Evolutionary conservation across 2,888 invertebrate species (phyloP).

Genomic region (Heliconius hortense): DNA sequence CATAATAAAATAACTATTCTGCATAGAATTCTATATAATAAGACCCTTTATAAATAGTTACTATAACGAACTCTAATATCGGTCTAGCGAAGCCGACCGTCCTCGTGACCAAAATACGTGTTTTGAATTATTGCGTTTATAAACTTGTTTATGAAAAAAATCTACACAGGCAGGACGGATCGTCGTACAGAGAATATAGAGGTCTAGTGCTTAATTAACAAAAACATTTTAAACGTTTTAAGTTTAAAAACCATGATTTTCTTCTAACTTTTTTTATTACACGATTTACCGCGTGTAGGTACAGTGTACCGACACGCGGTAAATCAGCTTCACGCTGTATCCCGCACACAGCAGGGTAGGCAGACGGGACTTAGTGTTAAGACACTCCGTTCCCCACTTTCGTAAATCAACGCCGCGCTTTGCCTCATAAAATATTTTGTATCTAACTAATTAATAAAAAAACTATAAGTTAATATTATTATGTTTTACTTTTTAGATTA

Average conservation of each 20-base stretch:
- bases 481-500: not conserved
- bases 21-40: conserved; percentile 41
- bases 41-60: conserved; percentile 56
- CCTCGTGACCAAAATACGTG: conserved; percentile 79
- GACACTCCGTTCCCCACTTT: no score
- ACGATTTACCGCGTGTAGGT: no score
- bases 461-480: not conserved
- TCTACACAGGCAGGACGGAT: not conserved
- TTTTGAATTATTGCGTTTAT: conserved; percentile 72
- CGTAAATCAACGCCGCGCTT: no score
- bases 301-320: no score
- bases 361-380: no score
- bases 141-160: not conserved
- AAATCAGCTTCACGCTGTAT: no score
- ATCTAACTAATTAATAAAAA: not conserved
- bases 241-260: not conserved
- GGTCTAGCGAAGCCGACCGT: conserved; percentile 50
- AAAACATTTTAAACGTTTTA: not conserved
- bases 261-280: no score
- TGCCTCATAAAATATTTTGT: no score
- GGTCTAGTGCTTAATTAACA: not conserved
- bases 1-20: conserved; percentile 8
- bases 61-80: conserved; percentile 40
- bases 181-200: not conserved
- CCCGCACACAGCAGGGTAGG: no score